These are phyloP conservation scores for Scatophagus argus DNA, from an alignment of 2,113 vertebrate species.

Conservation along the genomic window DNA sequence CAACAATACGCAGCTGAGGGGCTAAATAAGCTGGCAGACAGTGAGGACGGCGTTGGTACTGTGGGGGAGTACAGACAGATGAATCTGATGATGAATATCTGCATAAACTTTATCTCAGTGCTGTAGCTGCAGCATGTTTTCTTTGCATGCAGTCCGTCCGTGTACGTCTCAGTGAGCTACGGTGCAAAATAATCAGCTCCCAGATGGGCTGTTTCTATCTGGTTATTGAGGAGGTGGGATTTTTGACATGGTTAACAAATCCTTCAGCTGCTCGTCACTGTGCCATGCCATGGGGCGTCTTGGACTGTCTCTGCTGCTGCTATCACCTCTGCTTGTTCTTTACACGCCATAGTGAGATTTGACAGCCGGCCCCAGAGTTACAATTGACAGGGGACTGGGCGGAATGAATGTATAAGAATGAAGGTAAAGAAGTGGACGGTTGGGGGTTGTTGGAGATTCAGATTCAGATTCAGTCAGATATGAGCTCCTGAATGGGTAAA, in stretches of 20 bases:
- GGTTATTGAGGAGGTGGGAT: slow-evolving; percentile 5
- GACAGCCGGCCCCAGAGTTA: slow-evolving; percentile 49
- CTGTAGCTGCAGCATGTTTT: not conserved
- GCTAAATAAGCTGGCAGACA: slow-evolving; percentile 56
- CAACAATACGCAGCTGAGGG: slow-evolving; percentile 62
- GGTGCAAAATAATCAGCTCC: not conserved
- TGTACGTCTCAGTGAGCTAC: not conserved
- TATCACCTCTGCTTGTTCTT: slow-evolving; percentile 33
- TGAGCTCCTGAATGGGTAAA: slow-evolving; percentile 47
- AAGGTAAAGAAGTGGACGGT: slow-evolving; percentile 9
- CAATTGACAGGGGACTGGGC: slow-evolving; percentile 21
- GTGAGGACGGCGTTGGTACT: slow-evolving; percentile 25
- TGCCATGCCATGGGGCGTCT: slow-evolving; percentile 35
- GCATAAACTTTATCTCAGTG: slow-evolving; percentile 20
- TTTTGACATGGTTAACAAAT: slow-evolving; percentile 41
- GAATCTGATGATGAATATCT: slow-evolving; percentile 45
- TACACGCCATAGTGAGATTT: slow-evolving; percentile 9
- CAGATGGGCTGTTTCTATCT: slow-evolving; percentile 6
- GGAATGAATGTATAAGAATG: slow-evolving; percentile 42
- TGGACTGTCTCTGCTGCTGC: slow-evolving; percentile 26
- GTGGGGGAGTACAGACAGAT: slow-evolving; percentile 45
- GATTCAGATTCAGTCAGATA: no score
- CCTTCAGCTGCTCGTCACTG: slow-evolving; percentile 37
- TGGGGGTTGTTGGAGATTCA: no score
- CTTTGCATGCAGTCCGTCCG: not conserved